Conservation (phyloP, 2,797 vertebrate genomes). For the Anisognathus igniventris region DNA sequence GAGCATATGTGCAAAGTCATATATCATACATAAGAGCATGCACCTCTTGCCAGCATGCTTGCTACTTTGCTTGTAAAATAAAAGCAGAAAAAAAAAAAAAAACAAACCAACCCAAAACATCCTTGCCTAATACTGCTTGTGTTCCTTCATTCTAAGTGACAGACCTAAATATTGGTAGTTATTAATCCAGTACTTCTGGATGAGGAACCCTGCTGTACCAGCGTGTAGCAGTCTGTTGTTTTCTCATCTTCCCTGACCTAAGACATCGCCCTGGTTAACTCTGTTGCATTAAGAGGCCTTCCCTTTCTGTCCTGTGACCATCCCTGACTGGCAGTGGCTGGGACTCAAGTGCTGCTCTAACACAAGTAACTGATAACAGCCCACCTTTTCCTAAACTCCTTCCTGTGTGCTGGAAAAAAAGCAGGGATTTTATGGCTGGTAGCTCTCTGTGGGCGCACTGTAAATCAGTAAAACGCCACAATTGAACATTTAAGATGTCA, state of each 20-base stretch:
- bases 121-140: slow-evolving; percentile 66
- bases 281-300: neutral
- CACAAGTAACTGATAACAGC: neutral
- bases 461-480: neutral
- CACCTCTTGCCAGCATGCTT: slow-evolving; percentile 83
- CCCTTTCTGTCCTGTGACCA: neutral
- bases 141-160: slow-evolving; percentile 31
- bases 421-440: neutral
- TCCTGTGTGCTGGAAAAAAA: neutral
- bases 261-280: neutral
- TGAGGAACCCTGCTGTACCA: neutral
- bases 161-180: neutral
- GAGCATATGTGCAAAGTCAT: slow-evolving; percentile 49
- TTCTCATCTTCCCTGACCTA: neutral
- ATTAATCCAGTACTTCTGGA: slow-evolving; percentile 5
- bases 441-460: slow-evolving; percentile 13
- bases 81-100: neutral
- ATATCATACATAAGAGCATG: slow-evolving; percentile 70
- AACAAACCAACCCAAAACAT: neutral
- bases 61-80: slow-evolving; percentile 67
- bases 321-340: neutral
- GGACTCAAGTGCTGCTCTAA: neutral
- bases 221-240: neutral
- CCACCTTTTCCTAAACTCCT: neutral
- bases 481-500: neutral